A percentile compares a stretch with the other conserved stretches of the same genome.
Conservation (phyloP, 2,797 vertebrate species). For the Avahi laniger region DNA sequence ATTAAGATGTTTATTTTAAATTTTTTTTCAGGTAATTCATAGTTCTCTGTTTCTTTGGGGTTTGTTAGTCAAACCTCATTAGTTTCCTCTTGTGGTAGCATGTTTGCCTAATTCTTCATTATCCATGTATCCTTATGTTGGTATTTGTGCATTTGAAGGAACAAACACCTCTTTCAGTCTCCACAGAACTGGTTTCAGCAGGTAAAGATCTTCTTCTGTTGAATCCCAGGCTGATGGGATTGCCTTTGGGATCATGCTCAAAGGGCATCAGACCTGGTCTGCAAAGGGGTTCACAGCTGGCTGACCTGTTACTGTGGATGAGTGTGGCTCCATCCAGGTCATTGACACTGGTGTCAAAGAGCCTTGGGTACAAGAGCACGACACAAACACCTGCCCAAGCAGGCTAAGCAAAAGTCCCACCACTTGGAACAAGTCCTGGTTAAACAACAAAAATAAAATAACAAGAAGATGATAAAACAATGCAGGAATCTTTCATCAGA, state of each 20-base stretch:
- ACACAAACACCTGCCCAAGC: background rate
- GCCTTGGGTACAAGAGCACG: background rate
- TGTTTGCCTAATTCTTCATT: background rate
- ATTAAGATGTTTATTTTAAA: background rate
- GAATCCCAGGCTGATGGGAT: background rate
- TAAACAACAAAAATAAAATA: constrained; percentile 7
- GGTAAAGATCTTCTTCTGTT: background rate
- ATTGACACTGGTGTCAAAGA: background rate
- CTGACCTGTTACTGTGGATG: background rate
- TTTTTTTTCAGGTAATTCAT: background rate
- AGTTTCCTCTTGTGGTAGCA: background rate
- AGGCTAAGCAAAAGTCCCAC: background rate
- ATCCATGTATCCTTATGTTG: background rate
- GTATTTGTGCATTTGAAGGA: background rate
- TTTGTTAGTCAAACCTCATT: background rate
- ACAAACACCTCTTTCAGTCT: background rate
- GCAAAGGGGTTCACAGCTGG: background rate
- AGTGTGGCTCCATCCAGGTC: background rate
- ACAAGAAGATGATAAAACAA: background rate
- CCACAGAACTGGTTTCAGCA: background rate
- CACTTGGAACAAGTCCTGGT: background rate
- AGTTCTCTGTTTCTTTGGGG: background rate
- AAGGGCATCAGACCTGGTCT: background rate
- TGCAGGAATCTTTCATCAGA: background rate
- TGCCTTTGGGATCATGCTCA: background rate